phyloP scores from a whole-genome alignment of 2,113 vertebrate genomes.

The Stercorarius parasiticus region DNA sequence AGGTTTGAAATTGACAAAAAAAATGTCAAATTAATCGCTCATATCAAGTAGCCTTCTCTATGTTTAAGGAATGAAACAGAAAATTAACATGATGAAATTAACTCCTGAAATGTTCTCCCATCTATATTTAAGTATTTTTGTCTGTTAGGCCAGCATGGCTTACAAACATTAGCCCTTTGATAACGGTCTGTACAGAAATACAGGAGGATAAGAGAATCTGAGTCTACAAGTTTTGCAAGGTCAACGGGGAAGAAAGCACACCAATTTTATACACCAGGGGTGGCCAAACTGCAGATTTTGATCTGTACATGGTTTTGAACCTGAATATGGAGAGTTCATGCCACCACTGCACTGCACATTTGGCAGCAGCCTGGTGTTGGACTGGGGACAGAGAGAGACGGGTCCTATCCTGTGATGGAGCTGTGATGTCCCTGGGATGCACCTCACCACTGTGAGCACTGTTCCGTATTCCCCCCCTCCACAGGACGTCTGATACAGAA shows the following conservation, averaged over 20 bases:
- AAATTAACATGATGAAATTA: neutral
- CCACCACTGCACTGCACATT: neutral
- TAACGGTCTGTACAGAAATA: neutral
- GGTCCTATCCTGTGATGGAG: neutral
- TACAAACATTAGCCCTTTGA: neutral
- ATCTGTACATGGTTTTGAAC: accelerated
- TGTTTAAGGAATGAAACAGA: neutral
- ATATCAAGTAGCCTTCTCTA: neutral
- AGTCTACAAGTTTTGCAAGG: neutral
- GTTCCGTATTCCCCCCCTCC: neutral
- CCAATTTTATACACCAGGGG: neutral
- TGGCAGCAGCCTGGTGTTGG: neutral
- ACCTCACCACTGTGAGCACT: neutral
- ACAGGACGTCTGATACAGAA: neutral
- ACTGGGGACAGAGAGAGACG: neutral
- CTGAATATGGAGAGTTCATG: neutral
- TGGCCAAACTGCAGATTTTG: neutral
- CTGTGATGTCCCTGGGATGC: too few species aligned
- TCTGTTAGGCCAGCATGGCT: neutral
- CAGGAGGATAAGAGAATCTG: neutral
- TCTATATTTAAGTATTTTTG: neutral
- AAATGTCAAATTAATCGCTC: neutral
- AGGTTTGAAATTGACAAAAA: neutral
- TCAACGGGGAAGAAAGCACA: neutral
- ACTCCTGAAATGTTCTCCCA: neutral